Evolutionary conservation across 2,113 vertebrate genomes (phyloP).

Genomic region (Toxostoma redivivum): DNA sequence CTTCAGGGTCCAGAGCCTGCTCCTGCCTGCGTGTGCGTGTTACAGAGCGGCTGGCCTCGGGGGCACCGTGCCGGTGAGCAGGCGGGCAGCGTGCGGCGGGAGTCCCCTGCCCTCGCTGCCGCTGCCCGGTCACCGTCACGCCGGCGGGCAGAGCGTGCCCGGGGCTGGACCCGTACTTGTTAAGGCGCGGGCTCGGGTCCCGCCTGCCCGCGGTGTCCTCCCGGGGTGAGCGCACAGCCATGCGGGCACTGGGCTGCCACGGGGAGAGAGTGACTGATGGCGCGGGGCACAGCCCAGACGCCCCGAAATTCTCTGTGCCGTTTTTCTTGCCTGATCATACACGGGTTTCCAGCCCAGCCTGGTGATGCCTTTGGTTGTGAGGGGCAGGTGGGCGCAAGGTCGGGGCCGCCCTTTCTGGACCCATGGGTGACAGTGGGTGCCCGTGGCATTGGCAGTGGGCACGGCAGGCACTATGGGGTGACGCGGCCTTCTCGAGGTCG

Average conservation of each 20-base stretch:
- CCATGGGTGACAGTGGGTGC: rapidly evolving
- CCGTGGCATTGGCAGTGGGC: neutral
- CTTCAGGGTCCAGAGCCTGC: neutral
- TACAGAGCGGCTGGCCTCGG: neutral
- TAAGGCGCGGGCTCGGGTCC: neutral
- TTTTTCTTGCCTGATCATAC: neutral
- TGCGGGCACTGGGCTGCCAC: neutral
- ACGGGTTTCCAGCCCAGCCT: neutral
- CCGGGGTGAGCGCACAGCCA: neutral
- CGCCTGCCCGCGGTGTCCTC: neutral
- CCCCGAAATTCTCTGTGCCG: neutral
- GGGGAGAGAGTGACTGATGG: rapidly evolving
- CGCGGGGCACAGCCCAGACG: neutral
- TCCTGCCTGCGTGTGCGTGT: neutral
- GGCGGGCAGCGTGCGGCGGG: neutral
- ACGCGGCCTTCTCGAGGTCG: neutral
- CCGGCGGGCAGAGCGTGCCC: neutral
- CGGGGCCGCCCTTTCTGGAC: neutral
- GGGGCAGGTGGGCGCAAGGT: neutral
- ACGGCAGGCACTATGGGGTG: neutral
- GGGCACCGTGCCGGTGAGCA: neutral
- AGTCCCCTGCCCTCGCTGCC: neutral
- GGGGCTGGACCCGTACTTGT: neutral
- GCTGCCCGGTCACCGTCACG: neutral
- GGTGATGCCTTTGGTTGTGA: neutral